phyloP scores from a whole-genome alignment of 2,113 vertebrate genomes.

The Clarias magur region DNA sequence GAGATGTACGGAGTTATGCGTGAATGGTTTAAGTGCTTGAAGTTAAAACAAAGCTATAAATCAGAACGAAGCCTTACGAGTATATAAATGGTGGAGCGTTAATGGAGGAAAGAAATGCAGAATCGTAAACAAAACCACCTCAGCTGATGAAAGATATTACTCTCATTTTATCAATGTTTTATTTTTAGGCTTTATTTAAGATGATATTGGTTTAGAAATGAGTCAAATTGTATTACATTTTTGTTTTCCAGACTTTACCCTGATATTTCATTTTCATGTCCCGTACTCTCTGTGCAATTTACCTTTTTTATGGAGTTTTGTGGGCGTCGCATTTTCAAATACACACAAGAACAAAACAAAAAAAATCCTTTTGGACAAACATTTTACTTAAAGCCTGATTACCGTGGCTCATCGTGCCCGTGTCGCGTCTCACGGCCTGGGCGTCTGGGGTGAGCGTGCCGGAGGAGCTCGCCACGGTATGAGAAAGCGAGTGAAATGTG shows the following conservation, averaged over 20 bases:
- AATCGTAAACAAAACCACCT: too few species aligned
- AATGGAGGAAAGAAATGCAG: background rate
- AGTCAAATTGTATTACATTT: background rate
- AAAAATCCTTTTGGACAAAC: background rate
- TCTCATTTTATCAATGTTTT: background rate
- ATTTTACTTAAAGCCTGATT: too few species aligned
- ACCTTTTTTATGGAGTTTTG: conserved; percentile 8
- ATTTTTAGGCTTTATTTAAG: background rate
- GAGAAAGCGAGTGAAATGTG: background rate
- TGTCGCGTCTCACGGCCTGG: background rate
- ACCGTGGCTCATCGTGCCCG: too few species aligned
- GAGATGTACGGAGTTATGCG: background rate
- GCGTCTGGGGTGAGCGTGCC: background rate
- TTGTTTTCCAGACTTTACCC: background rate
- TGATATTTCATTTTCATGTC: background rate
- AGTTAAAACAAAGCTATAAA: background rate
- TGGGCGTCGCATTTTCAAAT: background rate
- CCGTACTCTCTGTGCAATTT: background rate
- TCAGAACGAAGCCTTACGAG: too few species aligned
- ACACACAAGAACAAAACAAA: background rate
- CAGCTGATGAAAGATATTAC: background rate
- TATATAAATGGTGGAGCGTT: background rate
- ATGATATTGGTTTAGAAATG: background rate
- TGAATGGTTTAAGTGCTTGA: background rate
- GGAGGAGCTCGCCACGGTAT: background rate